Evolutionary conservation across 2,888 invertebrate genomes (phyloP).

Genomic region (Thyatira batis): DNA sequence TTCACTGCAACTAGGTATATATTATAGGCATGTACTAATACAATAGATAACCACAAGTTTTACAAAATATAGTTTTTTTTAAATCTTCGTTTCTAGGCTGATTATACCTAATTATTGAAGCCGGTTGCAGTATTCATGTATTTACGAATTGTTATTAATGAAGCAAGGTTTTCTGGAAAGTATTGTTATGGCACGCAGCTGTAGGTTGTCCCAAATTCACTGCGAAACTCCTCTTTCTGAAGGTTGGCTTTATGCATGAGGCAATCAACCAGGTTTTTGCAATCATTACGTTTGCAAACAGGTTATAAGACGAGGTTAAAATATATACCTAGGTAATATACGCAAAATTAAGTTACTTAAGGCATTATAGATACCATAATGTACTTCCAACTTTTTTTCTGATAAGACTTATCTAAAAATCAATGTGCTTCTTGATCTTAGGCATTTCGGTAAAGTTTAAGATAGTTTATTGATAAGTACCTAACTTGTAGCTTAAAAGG

Average conservation of each 20-base stretch:
- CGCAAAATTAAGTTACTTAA: no score
- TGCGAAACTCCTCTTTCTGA: not conserved
- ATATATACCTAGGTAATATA: not conserved
- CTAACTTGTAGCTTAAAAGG: no score
- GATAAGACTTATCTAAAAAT: no score
- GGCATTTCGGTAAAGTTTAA: no score
- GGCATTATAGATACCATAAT: no score
- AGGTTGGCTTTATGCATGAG: not conserved
- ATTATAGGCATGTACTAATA: no score
- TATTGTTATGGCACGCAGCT: conserved; percentile 57
- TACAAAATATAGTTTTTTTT: no score
- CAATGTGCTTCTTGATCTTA: no score
- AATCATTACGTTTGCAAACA: not conserved
- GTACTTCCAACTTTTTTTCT: no score
- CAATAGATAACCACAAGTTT: no score
- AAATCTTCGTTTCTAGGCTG: conserved; percentile 26
- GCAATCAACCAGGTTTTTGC: not conserved
- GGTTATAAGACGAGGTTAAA: not conserved
- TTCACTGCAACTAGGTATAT: no score
- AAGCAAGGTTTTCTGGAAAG: conserved; percentile 68
- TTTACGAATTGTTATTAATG: conserved; percentile 68
- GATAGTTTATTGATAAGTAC: no score
- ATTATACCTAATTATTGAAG: conserved; percentile 39
- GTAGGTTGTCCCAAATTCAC: conserved; percentile 51
- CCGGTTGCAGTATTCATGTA: conserved; percentile 58